A percentile compares a stretch with the other conserved stretches of the same genome.
phyloP scores from a whole-genome alignment of 2,113 vertebrate species.

The Polypterus senegalus region DNA sequence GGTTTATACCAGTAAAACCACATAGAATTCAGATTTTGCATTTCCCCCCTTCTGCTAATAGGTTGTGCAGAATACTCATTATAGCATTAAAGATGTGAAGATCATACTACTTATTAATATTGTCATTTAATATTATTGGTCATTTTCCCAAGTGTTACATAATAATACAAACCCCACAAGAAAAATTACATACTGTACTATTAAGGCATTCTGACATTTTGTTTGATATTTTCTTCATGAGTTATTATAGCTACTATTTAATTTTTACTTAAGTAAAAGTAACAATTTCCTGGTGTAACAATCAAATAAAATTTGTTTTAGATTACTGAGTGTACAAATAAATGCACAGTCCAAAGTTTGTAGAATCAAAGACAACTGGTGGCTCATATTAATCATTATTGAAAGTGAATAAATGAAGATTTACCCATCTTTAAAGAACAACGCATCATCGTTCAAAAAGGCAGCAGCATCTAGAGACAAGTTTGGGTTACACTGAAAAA shows the following conservation, averaged over 20 bases:
- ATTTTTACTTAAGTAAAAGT: too few relatives aligned
- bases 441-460: not conserved
- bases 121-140: too few relatives aligned
- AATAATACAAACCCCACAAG: too few relatives aligned
- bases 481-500: not conserved
- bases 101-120: too few relatives aligned
- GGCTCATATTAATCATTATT: not conserved
- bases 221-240: not conserved
- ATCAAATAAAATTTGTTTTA: not conserved
- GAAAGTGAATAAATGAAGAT: not conserved
- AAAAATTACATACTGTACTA: too few relatives aligned
- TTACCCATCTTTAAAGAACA: slow-evolving; percentile 1
- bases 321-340: not conserved
- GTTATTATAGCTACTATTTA: not conserved
- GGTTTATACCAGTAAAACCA: too few relatives aligned
- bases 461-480: slow-evolving; percentile 1
- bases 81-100: too few relatives aligned
- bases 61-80: too few relatives aligned
- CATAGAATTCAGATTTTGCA: too few relatives aligned
- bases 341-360: not conserved
- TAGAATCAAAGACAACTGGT: not conserved
- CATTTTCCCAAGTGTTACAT: too few relatives aligned
- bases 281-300: not conserved
- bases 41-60: too few relatives aligned
- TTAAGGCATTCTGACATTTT: too few relatives aligned